Conservation (phyloP, 1,140 invertebrate species). For the Proales similis region DNA sequence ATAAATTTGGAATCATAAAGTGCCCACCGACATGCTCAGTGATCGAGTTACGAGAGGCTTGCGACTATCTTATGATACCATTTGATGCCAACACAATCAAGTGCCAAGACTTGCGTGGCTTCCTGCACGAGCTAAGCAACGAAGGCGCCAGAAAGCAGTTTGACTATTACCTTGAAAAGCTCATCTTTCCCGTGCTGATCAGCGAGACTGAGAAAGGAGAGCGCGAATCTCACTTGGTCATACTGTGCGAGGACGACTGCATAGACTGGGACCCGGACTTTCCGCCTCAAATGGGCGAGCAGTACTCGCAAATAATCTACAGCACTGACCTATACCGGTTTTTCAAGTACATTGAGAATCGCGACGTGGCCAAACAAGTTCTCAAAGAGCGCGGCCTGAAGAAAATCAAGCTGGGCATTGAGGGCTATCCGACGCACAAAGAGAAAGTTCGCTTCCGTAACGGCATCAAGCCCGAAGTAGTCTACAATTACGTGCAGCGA, state of each 20-base stretch:
- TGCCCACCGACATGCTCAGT: conserved; percentile 77
- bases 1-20: conserved; percentile 76
- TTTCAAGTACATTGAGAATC: conserved; percentile 98
- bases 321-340: conserved; percentile 89
- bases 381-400: conserved; percentile 95
- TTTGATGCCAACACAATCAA: conserved; percentile 92
- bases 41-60: conserved; percentile 90
- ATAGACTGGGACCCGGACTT: conserved; percentile 98
- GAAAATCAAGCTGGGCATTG: conserved; percentile 96
- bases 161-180: conserved; percentile 80
- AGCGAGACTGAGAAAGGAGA: conserved; percentile 53
- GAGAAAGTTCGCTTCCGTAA: conserved; percentile 78
- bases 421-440: conserved; percentile 96
- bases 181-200: conserved; percentile 34
- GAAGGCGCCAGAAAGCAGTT: conserved; percentile 95
- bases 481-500: conserved; percentile 99
- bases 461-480: conserved; percentile 68
- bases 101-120: conserved; percentile 85
- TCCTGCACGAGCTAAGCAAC: conserved; percentile 95
- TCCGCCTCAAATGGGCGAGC: conserved; percentile 90
- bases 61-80: conserved; percentile 93
- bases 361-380: conserved; percentile 95
- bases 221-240: conserved; percentile 70
- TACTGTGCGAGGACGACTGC: conserved; percentile 84
- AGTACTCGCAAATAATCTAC: conserved; percentile 81